Evolutionary conservation across 2,113 vertebrate genomes (phyloP).

Genomic region (Daphoenositta chrysoptera): DNA sequence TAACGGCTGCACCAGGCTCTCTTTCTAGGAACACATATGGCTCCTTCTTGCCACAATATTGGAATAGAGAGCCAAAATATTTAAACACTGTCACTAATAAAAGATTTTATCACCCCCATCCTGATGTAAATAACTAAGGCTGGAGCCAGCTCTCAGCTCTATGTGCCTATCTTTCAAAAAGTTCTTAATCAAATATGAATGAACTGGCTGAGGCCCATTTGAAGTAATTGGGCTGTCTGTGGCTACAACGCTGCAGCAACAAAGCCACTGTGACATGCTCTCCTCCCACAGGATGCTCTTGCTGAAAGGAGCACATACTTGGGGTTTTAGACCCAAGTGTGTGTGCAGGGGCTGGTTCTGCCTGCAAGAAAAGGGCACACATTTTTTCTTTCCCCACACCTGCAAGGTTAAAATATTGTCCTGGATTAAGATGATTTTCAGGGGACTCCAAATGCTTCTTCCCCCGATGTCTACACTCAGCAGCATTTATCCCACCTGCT

Average conservation of each 20-base stretch:
- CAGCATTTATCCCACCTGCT: neutral
- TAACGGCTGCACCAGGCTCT: constrained; percentile 5
- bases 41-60: constrained; percentile 50
- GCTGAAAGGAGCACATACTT: neutral
- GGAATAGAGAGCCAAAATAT: constrained; percentile 54
- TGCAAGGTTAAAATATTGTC: neutral
- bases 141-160: constrained; percentile 24
- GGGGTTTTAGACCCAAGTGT: neutral
- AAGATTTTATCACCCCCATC: constrained; percentile 5
- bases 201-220: neutral
- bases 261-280: neutral
- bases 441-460: neutral
- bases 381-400: neutral
- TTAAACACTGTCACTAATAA: constrained; percentile 40
- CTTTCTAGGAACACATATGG: constrained; percentile 61
- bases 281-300: neutral
- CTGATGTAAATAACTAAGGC: constrained; percentile 25
- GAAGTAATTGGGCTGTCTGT: neutral
- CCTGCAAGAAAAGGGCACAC: neutral
- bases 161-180: neutral
- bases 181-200: constrained; percentile 18
- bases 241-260: neutral
- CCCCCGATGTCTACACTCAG: neutral
- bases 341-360: neutral
- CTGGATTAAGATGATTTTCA: neutral